Evolutionary conservation across 2,797 vertebrate genomes (phyloP).

Genomic region (Danio choprae): DNA sequence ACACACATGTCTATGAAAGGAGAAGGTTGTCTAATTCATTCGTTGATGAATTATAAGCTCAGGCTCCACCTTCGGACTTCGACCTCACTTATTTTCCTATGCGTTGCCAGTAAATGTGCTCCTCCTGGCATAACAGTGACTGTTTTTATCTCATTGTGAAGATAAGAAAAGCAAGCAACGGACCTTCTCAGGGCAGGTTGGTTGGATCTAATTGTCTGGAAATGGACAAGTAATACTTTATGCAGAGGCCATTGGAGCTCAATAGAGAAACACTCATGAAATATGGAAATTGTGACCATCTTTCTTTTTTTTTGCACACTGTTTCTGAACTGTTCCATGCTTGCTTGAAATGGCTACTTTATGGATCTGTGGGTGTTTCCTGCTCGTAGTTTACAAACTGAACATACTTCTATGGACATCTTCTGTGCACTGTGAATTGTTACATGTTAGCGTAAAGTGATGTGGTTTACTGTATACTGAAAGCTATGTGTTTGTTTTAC

Average conservation of each 20-base stretch:
- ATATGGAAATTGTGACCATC: neutral
- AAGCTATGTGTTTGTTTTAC: neutral
- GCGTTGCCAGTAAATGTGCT: slow-evolving; percentile 2
- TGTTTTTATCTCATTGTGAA: neutral
- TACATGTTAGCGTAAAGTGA: neutral
- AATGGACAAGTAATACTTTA: neutral
- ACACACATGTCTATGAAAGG: neutral
- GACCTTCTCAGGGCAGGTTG: neutral
- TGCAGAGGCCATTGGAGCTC: neutral
- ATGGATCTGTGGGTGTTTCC: neutral
- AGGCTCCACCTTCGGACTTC: neutral
- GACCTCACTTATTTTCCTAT: neutral
- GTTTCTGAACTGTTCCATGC: neutral
- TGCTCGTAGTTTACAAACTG: slow-evolving; percentile 2
- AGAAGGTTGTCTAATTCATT: neutral
- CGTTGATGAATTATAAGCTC: neutral
- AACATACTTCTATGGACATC: neutral
- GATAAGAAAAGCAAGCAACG: slow-evolving; percentile 3
- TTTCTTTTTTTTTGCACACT: neutral
- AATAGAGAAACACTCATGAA: neutral
- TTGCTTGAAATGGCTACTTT: neutral
- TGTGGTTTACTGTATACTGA: neutral
- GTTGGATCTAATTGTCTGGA: neutral
- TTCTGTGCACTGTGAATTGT: neutral
- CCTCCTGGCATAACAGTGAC: neutral